Conservation (phyloP, 2,113 vertebrate genomes). For the Plestiodon gilberti region DNA sequence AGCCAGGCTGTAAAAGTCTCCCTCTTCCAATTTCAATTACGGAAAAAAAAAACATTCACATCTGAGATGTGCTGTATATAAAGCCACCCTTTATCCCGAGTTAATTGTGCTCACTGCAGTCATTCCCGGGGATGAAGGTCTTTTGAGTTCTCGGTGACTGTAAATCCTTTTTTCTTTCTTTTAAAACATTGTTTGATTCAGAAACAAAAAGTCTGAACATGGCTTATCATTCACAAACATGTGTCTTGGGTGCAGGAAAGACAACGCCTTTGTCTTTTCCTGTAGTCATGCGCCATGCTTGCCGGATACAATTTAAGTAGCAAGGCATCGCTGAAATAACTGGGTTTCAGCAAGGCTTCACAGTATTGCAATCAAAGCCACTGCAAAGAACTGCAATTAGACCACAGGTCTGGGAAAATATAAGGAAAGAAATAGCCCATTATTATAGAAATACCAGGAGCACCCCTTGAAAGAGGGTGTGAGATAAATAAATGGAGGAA, state of each 20-base stretch:
- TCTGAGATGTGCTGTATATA: neutral
- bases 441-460: slow-evolving; percentile 51
- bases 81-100: slow-evolving; percentile 53
- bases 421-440: slow-evolving; percentile 58
- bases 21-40: slow-evolving; percentile 64
- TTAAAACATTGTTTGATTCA: slow-evolving; percentile 49
- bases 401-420: slow-evolving; percentile 63
- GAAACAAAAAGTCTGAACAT: slow-evolving; percentile 50
- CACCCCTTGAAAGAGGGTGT: neutral
- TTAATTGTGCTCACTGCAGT: slow-evolving; percentile 52
- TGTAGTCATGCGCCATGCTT: slow-evolving; percentile 27
- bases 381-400: slow-evolving; percentile 61
- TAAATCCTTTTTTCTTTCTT: slow-evolving; percentile 15
- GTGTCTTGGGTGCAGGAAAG: slow-evolving; percentile 48
- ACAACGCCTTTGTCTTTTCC: slow-evolving; percentile 33
- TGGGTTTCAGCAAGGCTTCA: slow-evolving; percentile 64
- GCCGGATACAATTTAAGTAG: slow-evolving; percentile 55
- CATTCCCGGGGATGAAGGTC: slow-evolving; percentile 30
- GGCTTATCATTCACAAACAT: slow-evolving; percentile 65
- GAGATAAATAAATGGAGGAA: too few relatives aligned
- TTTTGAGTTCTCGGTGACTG: slow-evolving; percentile 4
- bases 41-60: slow-evolving; percentile 41
- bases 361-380: slow-evolving; percentile 72
- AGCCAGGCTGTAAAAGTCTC: slow-evolving; percentile 57
- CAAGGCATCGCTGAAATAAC: slow-evolving; percentile 53